These are phyloP conservation scores for Meteorus sp. DNA, from an alignment of 1,140 invertebrate species.

Conservation along the genomic window DNA sequence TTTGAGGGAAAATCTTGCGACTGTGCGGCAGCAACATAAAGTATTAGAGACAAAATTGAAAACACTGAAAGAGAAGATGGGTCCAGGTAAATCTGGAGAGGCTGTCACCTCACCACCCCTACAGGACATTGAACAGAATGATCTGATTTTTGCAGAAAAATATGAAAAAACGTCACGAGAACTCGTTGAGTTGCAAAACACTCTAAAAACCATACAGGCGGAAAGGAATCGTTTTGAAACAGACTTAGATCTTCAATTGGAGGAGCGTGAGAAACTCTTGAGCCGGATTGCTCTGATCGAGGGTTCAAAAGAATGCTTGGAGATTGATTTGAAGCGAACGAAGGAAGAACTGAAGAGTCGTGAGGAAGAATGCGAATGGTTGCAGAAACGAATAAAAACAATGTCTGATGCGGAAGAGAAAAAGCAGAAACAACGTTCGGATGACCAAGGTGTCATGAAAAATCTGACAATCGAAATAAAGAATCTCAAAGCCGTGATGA, in stretches of 20 bases:
- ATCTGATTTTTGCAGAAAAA: slow-evolving; percentile 47
- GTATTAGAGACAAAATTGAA: slow-evolving; percentile 41
- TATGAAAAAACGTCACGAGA: slow-evolving; percentile 55
- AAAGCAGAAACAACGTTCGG: slow-evolving; percentile 42
- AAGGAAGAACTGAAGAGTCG: slow-evolving; percentile 62
- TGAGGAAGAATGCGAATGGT: slow-evolving; percentile 59
- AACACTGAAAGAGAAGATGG: slow-evolving; percentile 33
- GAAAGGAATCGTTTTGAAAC: slow-evolving; percentile 57
- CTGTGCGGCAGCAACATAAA: slow-evolving; percentile 38
- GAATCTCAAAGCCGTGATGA: slow-evolving; percentile 50
- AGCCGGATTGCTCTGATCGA: slow-evolving; percentile 62
- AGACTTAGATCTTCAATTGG: slow-evolving; percentile 63
- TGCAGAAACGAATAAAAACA: slow-evolving; percentile 53
- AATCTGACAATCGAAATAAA: slow-evolving; percentile 59
- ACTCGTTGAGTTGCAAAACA: slow-evolving; percentile 54
- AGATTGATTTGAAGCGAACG: slow-evolving; percentile 56
- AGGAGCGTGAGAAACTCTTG: slow-evolving; percentile 66
- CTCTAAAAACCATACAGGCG: slow-evolving; percentile 55
- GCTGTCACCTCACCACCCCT: slow-evolving; percentile 19
- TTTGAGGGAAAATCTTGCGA: slow-evolving; percentile 37
- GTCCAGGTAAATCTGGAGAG: slow-evolving; percentile 30
- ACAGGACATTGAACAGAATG: slow-evolving; percentile 37
- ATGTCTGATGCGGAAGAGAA: slow-evolving; percentile 45
- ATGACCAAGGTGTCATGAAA: no score
- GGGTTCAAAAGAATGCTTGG: slow-evolving; percentile 59